Evolutionary conservation across 37 sponge, comb jelly and placozoan genomes (phyloP), one percentile per base, ranked within the genome.

Genomic region (Chondrilla cf. caribensis): DNA sequence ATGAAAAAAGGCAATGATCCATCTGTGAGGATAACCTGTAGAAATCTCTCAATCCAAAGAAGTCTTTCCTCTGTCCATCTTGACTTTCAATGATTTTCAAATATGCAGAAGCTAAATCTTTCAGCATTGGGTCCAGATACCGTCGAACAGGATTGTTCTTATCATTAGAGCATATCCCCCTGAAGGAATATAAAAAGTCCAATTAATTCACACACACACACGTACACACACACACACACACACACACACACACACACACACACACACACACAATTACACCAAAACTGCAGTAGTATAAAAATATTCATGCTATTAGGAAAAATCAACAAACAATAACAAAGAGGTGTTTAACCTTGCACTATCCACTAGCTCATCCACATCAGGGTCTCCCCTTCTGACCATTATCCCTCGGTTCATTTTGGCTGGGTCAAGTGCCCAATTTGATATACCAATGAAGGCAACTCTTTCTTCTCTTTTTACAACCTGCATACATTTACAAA

Each of bases 331-430:
- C n/a, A n/a, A n/a, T n/a, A n/a, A n/a, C n/a, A n/a, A n/a, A n/a
- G n/a, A n/a, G n/a, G n/a, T n/a, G n/a, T n/a, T n/a, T n/a, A n/a
- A 76, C 80, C 54, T 51, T 19, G 97, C 97, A 91, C 92, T 93
- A 29, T 83, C 14, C 3, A 59, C 78, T 29, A 97, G 85, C 44
- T 97, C 94, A 5, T 86, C 67, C 22, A 21, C 47, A 66, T 81
- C 85, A 41, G 97, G 97, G 40, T 87, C 82, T 54, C 92, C 94
- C 80, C 97, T 89, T 32, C 89, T 89, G 21, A 97, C 81, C 90
- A 93, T 93, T 38, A 97, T 89, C 37, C 98, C 98, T 79, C 98
- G 54, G 83, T 98, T 98, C 98, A 98, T 98, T 82, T 98, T 98
- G 33, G 98, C 98, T 38, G 98, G 96, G 79, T 98, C 98, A 35